These are phyloP conservation scores for Chelmon rostratus DNA, from an alignment of 2,797 vertebrate genomes.

Conservation along the genomic window DNA sequence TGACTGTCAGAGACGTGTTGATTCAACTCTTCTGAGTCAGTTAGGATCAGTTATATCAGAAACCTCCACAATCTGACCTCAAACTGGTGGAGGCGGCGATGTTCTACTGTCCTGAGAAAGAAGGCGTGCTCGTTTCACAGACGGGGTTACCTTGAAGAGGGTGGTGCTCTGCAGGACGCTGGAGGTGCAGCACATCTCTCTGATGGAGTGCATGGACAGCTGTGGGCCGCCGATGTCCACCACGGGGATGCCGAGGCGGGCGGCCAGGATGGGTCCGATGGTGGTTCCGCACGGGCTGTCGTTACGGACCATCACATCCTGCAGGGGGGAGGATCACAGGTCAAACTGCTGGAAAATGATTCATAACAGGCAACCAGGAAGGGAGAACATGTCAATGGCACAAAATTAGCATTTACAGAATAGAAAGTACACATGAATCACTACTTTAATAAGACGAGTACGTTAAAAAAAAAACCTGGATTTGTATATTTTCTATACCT, in stretches of 20 bases:
- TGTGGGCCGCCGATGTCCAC: constrained; percentile 94
- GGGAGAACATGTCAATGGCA: too few species aligned
- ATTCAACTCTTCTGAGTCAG: not conserved
- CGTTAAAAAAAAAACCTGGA: too few species aligned
- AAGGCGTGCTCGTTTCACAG: not conserved
- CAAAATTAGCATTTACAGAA: too few species aligned
- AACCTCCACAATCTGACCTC: not conserved
- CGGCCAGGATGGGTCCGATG: constrained; percentile 95
- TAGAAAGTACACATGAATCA: too few species aligned
- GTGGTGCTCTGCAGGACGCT: constrained; percentile 92
- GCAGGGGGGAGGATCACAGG: constrained; percentile 10
- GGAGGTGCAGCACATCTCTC: constrained; percentile 97
- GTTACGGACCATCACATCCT: constrained; percentile 98
- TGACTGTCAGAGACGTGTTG: not conserved
- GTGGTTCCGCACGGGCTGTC: constrained; percentile 94
- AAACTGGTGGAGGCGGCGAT: too few species aligned
- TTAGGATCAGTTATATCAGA: too few species aligned
- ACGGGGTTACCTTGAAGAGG: constrained; percentile 91
- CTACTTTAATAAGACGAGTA: too few species aligned
- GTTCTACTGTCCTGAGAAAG: not conserved
- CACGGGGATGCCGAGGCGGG: constrained; percentile 93
- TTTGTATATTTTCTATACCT: too few species aligned
- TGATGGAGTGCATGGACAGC: constrained; percentile 98
- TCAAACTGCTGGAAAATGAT: not conserved
- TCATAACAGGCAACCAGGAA: too few species aligned